phyloP scores from a whole-genome alignment of 92 coral and sea anemone species.

The Nematostella vectensis region DNA sequence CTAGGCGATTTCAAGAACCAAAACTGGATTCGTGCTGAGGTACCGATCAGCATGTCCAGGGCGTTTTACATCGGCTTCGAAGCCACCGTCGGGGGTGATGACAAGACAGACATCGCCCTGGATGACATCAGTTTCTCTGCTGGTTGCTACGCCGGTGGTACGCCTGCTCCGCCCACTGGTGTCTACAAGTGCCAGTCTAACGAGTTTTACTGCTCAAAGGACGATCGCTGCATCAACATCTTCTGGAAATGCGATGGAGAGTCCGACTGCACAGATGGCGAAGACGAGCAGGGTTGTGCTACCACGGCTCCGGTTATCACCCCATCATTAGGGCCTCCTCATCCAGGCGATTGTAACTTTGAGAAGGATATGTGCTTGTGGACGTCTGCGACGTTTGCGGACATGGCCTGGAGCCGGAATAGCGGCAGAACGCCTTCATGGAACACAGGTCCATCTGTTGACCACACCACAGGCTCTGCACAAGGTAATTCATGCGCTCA shows the following conservation, averaged over 20 bases:
- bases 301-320: slow-evolving; percentile 24
- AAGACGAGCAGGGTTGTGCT: slow-evolving; percentile 73
- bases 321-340: slow-evolving; percentile 43
- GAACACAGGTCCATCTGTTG: slow-evolving; percentile 65
- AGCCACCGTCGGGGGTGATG: slow-evolving; percentile 78
- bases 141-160: slow-evolving; percentile 62
- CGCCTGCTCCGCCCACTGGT: slow-evolving; percentile 56
- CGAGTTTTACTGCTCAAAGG: slow-evolving; percentile 69
- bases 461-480: slow-evolving; percentile 40
- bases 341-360: slow-evolving; percentile 74
- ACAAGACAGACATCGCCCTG: slow-evolving; percentile 84
- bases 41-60: slow-evolving; percentile 30
- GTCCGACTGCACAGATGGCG: slow-evolving; percentile 79
- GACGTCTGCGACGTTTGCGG: slow-evolving; percentile 73
- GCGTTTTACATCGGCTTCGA: slow-evolving; percentile 56
- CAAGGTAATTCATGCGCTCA: too few species aligned
- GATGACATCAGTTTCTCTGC: slow-evolving; percentile 94
- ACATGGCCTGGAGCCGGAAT: slow-evolving; percentile 54
- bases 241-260: slow-evolving; percentile 85
- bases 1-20: slow-evolving; percentile 72
- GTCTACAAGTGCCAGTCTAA: slow-evolving; percentile 42
- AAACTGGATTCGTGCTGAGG: slow-evolving; percentile 83
- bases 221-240: slow-evolving; percentile 72
- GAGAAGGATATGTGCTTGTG: slow-evolving; percentile 54
- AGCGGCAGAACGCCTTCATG: slow-evolving; percentile 68